Conservation (phyloP, 2,888 invertebrate species). For the Ligdia adustata region DNA sequence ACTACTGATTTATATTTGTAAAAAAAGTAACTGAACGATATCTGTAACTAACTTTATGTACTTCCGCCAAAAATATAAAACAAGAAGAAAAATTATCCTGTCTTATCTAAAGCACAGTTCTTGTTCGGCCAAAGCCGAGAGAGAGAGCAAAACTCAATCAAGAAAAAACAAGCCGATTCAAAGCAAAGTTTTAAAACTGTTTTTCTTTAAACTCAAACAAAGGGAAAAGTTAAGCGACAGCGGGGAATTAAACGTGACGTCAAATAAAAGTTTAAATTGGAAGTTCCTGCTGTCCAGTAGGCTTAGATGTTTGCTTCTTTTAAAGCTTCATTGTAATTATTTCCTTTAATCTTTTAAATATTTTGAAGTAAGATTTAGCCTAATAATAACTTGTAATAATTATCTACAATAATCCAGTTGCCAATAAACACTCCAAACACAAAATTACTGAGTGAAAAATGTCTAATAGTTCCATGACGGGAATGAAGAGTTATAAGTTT, state of each 20-base stretch:
- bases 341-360: too few relatives aligned
- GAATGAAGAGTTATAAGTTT: too few relatives aligned
- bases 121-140: conserved; percentile 34
- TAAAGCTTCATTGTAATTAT: conserved; percentile 13
- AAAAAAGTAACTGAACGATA: too few relatives aligned
- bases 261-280: conserved; percentile 51
- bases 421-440: too few relatives aligned
- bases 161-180: conserved; percentile 42
- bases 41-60: too few relatives aligned
- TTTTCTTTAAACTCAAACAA: conserved; percentile 63
- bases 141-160: conserved; percentile 54
- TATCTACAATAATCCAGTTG: too few relatives aligned
- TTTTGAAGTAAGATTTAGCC: too few relatives aligned
- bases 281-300: conserved; percentile 35
- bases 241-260: conserved; percentile 55
- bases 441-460: too few relatives aligned
- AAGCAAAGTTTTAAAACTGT: conserved; percentile 57
- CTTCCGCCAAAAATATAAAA: conserved; percentile 1
- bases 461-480: too few relatives aligned
- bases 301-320: conserved; percentile 14
- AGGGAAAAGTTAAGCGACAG: conserved; percentile 46
- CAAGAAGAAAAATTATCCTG: conserved; percentile 17
- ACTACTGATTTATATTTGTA: too few relatives aligned
- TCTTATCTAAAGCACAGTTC: conserved; percentile 32
- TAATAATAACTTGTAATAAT: too few relatives aligned